Percentiles rank a stretch among this genome's conserved stretches.
phyloP scores from a whole-genome alignment of 2,888 invertebrate species.

The Anodontia alba region DNA sequence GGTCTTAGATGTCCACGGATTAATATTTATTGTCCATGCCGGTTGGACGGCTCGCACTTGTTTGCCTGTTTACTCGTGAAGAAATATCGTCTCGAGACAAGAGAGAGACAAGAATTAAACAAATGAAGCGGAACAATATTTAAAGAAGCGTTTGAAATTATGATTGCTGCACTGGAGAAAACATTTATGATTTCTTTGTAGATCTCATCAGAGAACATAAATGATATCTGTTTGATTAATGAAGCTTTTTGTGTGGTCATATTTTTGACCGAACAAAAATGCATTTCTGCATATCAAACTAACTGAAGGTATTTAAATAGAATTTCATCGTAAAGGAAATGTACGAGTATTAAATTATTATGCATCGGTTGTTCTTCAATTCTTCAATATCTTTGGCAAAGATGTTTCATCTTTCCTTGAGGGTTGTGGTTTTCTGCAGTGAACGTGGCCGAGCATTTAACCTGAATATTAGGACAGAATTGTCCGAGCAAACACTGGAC shows the following conservation, averaged over 20 bases:
- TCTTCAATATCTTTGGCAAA: no score
- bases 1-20: conserved; percentile 9
- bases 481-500: no score
- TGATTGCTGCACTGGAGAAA: conserved; percentile 9
- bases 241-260: conserved; percentile 16
- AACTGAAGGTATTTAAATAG: no score
- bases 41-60: conserved; percentile 5
- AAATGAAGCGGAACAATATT: conserved; percentile 12
- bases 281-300: conserved; percentile 10
- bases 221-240: conserved; percentile 21
- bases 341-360: no score
- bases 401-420: no score
- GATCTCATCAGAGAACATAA: background rate
- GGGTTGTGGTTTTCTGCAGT: no score
- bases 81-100: conserved; percentile 14
- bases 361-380: no score
- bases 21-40: conserved; percentile 9
- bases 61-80: background rate
- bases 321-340: no score
- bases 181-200: background rate
- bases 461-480: no score
- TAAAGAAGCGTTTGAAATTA: conserved; percentile 21
- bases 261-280: background rate
- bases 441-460: no score
- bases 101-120: background rate